Evolutionary conservation across 2,888 invertebrate species (phyloP).

Genomic region (Ennomos erosarius): DNA sequence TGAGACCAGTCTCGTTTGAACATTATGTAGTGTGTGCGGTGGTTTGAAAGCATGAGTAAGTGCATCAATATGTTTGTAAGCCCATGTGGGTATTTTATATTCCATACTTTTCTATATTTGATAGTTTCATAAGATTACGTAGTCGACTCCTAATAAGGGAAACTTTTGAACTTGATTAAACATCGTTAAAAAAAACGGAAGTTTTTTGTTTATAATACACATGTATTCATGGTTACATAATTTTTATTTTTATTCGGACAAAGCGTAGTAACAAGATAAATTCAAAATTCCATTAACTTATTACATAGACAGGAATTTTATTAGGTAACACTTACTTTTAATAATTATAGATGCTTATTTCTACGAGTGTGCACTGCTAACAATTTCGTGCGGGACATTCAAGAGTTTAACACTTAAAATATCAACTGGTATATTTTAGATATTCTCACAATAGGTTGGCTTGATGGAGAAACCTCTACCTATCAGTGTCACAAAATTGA

Average conservation of each 20-base stretch:
- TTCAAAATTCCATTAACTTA: constrained; percentile 48
- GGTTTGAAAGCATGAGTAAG: constrained; percentile 2
- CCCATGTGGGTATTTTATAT: constrained; percentile 14
- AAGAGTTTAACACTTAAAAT: constrained; percentile 36
- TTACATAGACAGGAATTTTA: constrained; percentile 51
- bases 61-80: constrained; percentile 8
- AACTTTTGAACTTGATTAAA: constrained; percentile 18
- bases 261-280: constrained; percentile 51
- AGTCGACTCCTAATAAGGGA: constrained; percentile 8
- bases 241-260: constrained; percentile 45
- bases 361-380: constrained; percentile 58
- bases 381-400: constrained; percentile 46
- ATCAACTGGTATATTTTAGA: constrained; percentile 29
- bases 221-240: constrained; percentile 58
- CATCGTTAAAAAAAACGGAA: constrained; percentile 26
- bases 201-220: constrained; percentile 41
- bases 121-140: constrained; percentile 17
- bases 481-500: constrained; percentile 50
- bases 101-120: constrained; percentile 10
- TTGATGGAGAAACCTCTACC: constrained; percentile 8
- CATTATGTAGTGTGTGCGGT: constrained; percentile 2
- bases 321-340: constrained; percentile 55
- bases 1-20: constrained; percentile 6
- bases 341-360: constrained; percentile 47
- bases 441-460: constrained; percentile 5